Evolutionary conservation across 2,888 invertebrate genomes (phyloP).

Genomic region (Petrolisthes cinctipes): DNA sequence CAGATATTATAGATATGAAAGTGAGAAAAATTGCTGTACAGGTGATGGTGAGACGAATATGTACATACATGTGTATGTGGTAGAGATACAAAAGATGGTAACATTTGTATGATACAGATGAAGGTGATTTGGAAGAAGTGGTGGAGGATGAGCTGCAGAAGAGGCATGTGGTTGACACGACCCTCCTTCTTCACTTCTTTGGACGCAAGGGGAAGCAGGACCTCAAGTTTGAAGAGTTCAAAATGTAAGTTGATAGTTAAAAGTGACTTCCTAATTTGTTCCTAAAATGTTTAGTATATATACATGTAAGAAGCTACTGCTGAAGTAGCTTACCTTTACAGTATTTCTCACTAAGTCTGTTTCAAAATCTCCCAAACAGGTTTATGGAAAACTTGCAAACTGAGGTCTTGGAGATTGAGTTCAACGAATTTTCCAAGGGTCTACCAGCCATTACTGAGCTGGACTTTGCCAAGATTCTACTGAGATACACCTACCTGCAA

Average conservation of each 20-base stretch:
- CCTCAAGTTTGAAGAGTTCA: conserved; percentile 91
- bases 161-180: conserved; percentile 75
- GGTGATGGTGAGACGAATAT: no score
- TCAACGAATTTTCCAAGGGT: conserved; percentile 95
- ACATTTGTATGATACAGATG: not conserved
- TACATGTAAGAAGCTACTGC: no score
- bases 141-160: conserved; percentile 64
- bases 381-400: conserved; percentile 98
- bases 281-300: no score
- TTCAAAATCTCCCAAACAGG: conserved; percentile 68
- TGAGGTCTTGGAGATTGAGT: conserved; percentile 95
- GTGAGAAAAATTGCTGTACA: no score
- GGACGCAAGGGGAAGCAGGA: conserved; percentile 91
- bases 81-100: not conserved
- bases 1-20: no score
- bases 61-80: no score
- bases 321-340: not conserved
- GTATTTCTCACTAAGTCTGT: not conserved
- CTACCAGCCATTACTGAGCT: conserved; percentile 91
- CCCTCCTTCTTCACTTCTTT: conserved; percentile 93
- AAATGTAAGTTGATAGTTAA: conserved; percentile 72
- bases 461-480: conserved; percentile 94
- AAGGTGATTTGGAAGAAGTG: conserved; percentile 29
- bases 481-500: conserved; percentile 90
- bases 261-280: no score